A percentile compares a stretch with the other conserved stretches of the same genome.
Conservation (phyloP, 1,140 invertebrate genomes). For the Zaprionus lachaisei region DNA sequence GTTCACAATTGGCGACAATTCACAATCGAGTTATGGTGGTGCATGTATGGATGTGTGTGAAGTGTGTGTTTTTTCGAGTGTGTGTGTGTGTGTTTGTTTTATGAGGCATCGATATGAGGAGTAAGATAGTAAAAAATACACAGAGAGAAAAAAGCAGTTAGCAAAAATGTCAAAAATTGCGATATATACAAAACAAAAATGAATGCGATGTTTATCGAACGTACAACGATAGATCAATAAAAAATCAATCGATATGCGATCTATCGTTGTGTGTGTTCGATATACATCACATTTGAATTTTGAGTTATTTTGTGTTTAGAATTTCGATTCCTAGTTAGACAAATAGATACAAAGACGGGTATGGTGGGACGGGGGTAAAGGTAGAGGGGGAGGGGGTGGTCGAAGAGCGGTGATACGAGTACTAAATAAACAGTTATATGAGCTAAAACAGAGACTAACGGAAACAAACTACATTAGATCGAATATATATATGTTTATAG, state of each 20-base stretch:
- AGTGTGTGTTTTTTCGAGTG: slow-evolving; percentile 37
- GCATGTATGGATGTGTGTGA: slow-evolving; percentile 37
- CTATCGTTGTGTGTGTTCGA: slow-evolving; percentile 34
- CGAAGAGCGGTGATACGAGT: slow-evolving; percentile 42
- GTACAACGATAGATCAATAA: slow-evolving; percentile 13
- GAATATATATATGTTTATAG: not conserved
- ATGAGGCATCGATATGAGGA: slow-evolving; percentile 55
- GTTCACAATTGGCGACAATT: slow-evolving; percentile 78
- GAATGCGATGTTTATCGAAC: slow-evolving; percentile 59
- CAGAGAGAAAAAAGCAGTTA: slow-evolving; percentile 76
- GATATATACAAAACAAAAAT: slow-evolving; percentile 54
- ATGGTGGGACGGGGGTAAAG: slow-evolving; percentile 24
- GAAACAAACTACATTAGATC: slow-evolving; percentile 51
- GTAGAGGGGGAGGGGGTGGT: slow-evolving; percentile 19
- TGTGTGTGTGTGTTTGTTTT: slow-evolving; percentile 24
- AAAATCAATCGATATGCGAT: not conserved
- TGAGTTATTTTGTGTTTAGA: slow-evolving; percentile 57
- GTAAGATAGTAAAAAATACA: slow-evolving; percentile 77
- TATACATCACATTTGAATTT: slow-evolving; percentile 45
- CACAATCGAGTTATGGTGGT: slow-evolving; percentile 59
- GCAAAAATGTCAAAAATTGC: slow-evolving; percentile 69
- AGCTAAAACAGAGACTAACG: slow-evolving; percentile 36
- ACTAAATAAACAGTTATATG: slow-evolving; percentile 34
- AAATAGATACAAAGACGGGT: slow-evolving; percentile 48
- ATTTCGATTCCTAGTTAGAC: slow-evolving; percentile 72